These are phyloP conservation scores for Synaphobranchus kaupii DNA, from an alignment of 2,797 vertebrate species.

Conservation along the genomic window DNA sequence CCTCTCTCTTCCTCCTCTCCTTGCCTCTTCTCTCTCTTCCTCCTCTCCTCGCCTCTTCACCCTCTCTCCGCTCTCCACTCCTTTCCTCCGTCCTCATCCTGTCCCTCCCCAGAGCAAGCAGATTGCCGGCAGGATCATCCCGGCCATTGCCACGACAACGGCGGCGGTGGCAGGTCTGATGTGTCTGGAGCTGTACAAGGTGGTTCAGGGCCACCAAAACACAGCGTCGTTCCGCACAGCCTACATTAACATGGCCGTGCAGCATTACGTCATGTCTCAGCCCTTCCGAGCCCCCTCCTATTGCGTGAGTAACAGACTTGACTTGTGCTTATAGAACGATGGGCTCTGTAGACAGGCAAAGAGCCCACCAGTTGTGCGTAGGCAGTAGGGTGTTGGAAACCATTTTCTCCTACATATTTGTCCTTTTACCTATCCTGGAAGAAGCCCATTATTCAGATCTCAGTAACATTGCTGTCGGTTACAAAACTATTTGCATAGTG, in stretches of 20 bases:
- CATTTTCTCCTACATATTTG: background rate
- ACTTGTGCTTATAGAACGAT: background rate
- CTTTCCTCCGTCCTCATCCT: background rate
- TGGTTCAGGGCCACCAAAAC: conserved; percentile 69
- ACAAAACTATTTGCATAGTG: background rate
- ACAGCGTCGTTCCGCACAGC: conserved; percentile 67
- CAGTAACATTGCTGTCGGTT: background rate
- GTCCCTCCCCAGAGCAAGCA: conserved; percentile 17
- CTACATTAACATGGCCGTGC: background rate
- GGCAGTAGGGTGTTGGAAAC: background rate
- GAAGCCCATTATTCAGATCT: background rate
- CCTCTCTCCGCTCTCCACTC: background rate
- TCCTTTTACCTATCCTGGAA: background rate
- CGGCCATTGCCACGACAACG: conserved; percentile 86
- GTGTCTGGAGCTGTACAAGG: conserved; percentile 86
- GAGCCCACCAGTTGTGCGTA: background rate
- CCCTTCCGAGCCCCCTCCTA: background rate
- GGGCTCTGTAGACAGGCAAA: background rate
- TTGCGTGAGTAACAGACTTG: background rate
- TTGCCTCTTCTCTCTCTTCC: background rate
- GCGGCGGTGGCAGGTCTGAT: conserved; percentile 81
- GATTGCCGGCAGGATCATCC: conserved; percentile 75
- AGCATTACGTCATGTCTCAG: conserved; percentile 1
- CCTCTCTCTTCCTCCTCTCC: background rate
- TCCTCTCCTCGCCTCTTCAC: background rate